A percentile compares a stretch with the other conserved stretches of the same genome.
These are phyloP conservation scores for Sussaba pulchella DNA, from an alignment of 2,888 invertebrate species.

Conservation along the genomic window DNA sequence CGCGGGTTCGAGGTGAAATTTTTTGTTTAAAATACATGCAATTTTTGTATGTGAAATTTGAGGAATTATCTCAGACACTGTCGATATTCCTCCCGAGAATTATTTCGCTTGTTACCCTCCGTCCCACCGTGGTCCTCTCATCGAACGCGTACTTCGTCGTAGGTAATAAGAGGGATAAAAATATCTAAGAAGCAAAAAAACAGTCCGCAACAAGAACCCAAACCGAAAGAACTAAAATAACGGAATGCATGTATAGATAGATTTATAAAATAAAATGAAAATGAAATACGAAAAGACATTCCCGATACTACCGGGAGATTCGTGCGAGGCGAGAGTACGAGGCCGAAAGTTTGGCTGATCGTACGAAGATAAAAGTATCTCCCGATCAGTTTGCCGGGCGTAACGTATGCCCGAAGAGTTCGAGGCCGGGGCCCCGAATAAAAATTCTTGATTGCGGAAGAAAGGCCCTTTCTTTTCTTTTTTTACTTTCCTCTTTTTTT, in stretches of 20 bases:
- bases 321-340: conserved; percentile 48
- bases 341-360: conserved; percentile 54
- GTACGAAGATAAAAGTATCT: conserved; percentile 57
- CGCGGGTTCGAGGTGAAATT: no score
- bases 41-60: no score
- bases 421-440: conserved; percentile 12
- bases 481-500: background rate
- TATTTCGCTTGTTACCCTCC: conserved; percentile 74
- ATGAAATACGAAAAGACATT: conserved; percentile 3
- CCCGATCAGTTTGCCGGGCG: conserved; percentile 37
- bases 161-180: background rate
- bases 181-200: conserved; percentile 31
- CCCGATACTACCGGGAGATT: conserved; percentile 46
- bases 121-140: conserved; percentile 60
- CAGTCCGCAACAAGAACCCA: conserved; percentile 29
- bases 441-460: conserved; percentile 63
- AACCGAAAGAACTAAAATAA: conserved; percentile 16
- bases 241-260: no score
- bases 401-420: conserved; percentile 26
- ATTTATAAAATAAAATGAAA: conserved; percentile 28
- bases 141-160: conserved; percentile 6
- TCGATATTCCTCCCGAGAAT: no score
- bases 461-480: conserved; percentile 60
- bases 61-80: no score
- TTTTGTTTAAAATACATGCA: no score